Evolutionary conservation across 2,113 vertebrate genomes (phyloP).

Genomic region (Nothoprocta perdicaria): DNA sequence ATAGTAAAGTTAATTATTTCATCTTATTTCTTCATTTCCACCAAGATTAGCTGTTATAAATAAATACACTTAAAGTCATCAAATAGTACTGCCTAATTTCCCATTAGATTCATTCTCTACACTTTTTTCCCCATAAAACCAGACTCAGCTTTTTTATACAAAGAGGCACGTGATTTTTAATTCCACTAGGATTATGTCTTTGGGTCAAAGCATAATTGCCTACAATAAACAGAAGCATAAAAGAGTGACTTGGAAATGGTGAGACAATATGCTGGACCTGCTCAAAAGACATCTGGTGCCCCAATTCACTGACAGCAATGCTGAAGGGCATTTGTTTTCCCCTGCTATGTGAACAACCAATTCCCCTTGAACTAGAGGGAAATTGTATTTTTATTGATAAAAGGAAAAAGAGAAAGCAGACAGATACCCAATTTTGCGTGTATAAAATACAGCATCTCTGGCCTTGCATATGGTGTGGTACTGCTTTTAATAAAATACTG

Average conservation of each 20-base stretch:
- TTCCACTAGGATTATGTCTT: slow-evolving; percentile 63
- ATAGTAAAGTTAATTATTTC: slow-evolving; percentile 71
- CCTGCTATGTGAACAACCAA: slow-evolving; percentile 63
- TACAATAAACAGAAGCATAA: slow-evolving; percentile 65
- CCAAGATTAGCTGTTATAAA: slow-evolving; percentile 70
- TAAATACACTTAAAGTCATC: slow-evolving; percentile 67
- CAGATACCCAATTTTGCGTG: slow-evolving; percentile 18
- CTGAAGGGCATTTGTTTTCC: slow-evolving; percentile 62
- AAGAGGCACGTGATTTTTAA: slow-evolving; percentile 50
- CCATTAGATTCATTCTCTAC: slow-evolving; percentile 61
- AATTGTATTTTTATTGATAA: slow-evolving; percentile 61
- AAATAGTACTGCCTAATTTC: slow-evolving; percentile 63
- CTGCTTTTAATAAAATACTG: slow-evolving; percentile 44
- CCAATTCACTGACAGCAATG: slow-evolving; percentile 61
- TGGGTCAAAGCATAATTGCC: slow-evolving; percentile 65
- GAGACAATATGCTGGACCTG: slow-evolving; percentile 54
- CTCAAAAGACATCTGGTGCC: slow-evolving; percentile 63
- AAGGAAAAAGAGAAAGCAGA: slow-evolving; percentile 31
- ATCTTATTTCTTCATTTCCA: slow-evolving; percentile 65
- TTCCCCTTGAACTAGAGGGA: slow-evolving; percentile 34
- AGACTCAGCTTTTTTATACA: slow-evolving; percentile 53
- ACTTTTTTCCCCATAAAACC: slow-evolving; percentile 59
- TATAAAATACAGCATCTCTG: slow-evolving; percentile 35
- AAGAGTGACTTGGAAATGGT: slow-evolving; percentile 48
- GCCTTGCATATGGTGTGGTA: not conserved